These are phyloP conservation scores for Eupithecia subumbrata DNA, from an alignment of 2,888 invertebrate genomes.

Conservation along the genomic window DNA sequence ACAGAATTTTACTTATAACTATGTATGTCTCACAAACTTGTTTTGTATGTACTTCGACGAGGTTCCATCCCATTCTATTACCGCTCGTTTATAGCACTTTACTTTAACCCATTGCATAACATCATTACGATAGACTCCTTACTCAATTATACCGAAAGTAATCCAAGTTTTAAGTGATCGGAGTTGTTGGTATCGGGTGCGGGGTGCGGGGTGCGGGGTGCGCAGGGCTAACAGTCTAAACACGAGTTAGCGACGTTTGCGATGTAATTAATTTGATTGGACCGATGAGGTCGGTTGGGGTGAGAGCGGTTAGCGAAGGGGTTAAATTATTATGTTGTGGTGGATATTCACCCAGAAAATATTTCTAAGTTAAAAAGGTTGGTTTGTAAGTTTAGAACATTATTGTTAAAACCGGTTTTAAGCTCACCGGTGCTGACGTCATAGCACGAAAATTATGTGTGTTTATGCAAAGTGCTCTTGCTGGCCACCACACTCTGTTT, in stretches of 20 bases:
- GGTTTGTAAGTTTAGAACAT: no score
- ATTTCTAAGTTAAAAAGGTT: not conserved
- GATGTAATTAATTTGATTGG: constrained; percentile 59
- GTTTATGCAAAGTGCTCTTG: no score
- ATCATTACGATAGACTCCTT: constrained; percentile 1
- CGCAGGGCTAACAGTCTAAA: constrained; percentile 56
- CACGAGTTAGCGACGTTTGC: constrained; percentile 53
- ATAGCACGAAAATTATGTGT: no score
- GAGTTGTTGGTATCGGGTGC: constrained; percentile 40
- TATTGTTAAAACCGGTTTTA: no score
- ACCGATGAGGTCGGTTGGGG: constrained; percentile 19
- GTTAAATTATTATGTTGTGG: not conserved
- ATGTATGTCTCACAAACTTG: not conserved
- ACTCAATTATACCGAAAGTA: constrained; percentile 12
- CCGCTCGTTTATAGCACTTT: not conserved
- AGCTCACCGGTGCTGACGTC: no score
- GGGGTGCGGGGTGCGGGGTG: constrained; percentile 9
- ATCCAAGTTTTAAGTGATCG: constrained; percentile 23
- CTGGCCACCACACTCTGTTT: no score
- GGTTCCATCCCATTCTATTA: not conserved
- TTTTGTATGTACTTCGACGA: not conserved
- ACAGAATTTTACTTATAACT: no score
- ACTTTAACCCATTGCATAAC: not conserved
- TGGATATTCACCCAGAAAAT: not conserved
- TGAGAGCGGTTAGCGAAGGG: not conserved